A percentile compares a stretch with the other conserved stretches of the same genome.
These are phyloP conservation scores for Bucorvus abyssinicus DNA, from an alignment of 2,797 vertebrate genomes.

Conservation along the genomic window DNA sequence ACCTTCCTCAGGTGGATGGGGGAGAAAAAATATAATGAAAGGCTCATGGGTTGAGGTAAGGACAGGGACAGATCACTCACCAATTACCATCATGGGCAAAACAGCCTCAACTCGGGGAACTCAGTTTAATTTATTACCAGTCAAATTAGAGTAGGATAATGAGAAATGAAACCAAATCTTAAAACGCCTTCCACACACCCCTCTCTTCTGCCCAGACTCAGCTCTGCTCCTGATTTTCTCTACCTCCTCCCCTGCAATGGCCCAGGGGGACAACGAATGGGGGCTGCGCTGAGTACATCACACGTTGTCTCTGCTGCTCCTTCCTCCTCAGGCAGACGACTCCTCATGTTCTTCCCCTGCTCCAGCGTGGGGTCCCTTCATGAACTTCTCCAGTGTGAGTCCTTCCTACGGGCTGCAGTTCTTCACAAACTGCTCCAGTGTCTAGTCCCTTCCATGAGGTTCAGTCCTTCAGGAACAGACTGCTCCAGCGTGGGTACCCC, in stretches of 20 bases:
- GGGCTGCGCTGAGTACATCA: not conserved
- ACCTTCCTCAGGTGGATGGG: not conserved
- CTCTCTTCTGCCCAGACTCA: not conserved
- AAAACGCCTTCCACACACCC: not conserved
- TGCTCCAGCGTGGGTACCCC: not conserved
- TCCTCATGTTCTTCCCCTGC: too few species aligned
- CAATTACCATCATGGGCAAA: not conserved
- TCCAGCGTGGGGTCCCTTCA: not conserved
- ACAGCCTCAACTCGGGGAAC: not conserved
- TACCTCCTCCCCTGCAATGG: too few species aligned
- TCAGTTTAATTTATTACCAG: not conserved
- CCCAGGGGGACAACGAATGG: too few species aligned
- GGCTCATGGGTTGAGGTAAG: not conserved
- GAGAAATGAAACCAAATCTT: not conserved
- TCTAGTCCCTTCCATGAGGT: too few species aligned
- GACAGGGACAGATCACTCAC: not conserved
- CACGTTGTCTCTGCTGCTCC: not conserved
- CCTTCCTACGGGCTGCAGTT: too few species aligned
- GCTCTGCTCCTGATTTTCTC: not conserved
- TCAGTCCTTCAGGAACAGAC: not conserved
- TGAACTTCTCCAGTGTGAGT: too few species aligned
- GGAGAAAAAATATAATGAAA: too few species aligned
- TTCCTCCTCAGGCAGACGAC: not conserved
- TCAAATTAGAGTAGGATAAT: not conserved
- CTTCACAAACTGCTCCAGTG: too few species aligned